These are phyloP conservation scores for Nezara viridula DNA, from an alignment of 2,888 invertebrate species.

Conservation along the genomic window DNA sequence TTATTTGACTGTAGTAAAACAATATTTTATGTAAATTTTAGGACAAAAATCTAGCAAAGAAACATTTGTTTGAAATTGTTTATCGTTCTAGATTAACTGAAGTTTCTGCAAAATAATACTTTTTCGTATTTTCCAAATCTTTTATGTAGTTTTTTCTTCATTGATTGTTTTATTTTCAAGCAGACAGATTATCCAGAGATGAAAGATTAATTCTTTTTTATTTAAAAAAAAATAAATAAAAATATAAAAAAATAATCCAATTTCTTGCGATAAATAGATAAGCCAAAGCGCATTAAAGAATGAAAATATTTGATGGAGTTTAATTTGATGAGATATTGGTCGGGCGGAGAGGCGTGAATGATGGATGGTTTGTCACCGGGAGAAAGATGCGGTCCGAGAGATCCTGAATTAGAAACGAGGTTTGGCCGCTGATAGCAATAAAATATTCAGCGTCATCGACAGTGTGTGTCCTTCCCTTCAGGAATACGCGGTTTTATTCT, in stretches of 20 bases:
- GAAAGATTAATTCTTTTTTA: too few species aligned
- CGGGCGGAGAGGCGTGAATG: not conserved
- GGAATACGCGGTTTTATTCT: not conserved
- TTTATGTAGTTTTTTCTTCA: too few species aligned
- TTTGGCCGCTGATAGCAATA: slow-evolving; percentile 9
- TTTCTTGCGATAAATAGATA: not conserved
- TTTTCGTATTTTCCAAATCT: too few species aligned
- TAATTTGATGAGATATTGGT: slow-evolving; percentile 19
- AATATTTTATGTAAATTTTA: too few species aligned
- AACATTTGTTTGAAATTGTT: too few species aligned
- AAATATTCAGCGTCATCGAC: slow-evolving; percentile 24
- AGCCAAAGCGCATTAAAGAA: not conserved
- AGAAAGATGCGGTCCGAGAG: slow-evolving; percentile 17
- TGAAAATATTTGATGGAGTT: slow-evolving; percentile 35
- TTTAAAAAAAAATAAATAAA: too few species aligned
- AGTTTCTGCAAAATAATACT: too few species aligned
- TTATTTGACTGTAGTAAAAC: too few species aligned
- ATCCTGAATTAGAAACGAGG: not conserved
- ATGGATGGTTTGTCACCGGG: slow-evolving; percentile 15
- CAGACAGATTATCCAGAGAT: not conserved
- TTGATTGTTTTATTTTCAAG: not conserved
- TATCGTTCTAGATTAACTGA: too few species aligned
- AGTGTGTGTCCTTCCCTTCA: not conserved
- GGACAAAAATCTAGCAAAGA: too few species aligned
- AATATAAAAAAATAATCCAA: not conserved